phyloP scores from a whole-genome alignment of 2,888 invertebrate species.

The Brenthis hecate region DNA sequence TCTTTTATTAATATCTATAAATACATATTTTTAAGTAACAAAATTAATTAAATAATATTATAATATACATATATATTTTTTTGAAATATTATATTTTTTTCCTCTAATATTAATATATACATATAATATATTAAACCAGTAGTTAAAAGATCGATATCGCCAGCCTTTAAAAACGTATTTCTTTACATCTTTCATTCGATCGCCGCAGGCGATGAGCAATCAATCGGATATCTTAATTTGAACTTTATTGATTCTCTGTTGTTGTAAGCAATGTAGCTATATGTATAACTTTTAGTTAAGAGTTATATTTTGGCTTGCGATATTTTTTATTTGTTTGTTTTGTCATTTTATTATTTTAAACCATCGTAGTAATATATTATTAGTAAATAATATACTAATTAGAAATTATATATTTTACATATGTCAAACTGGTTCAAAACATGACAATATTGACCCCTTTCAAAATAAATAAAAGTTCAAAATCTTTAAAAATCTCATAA shows the following conservation, averaged over 20 bases:
- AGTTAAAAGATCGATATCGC: conserved; percentile 20
- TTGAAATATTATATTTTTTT: too few relatives aligned
- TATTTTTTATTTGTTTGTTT: not conserved
- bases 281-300: not conserved
- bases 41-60: too few relatives aligned
- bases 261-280: not conserved
- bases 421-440: not conserved
- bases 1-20: too few relatives aligned
- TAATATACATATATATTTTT: too few relatives aligned
- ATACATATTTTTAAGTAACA: too few relatives aligned
- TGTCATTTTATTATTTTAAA: not conserved
- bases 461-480: too few relatives aligned
- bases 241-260: conserved; percentile 43
- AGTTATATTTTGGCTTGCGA: not conserved
- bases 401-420: too few relatives aligned
- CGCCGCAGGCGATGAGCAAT: conserved; percentile 39
- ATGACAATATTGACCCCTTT: too few relatives aligned
- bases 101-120: not conserved
- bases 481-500: too few relatives aligned
- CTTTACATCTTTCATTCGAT: conserved; percentile 46
- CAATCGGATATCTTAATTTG: conserved; percentile 38
- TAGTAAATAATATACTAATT: too few relatives aligned
- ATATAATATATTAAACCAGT: not conserved
- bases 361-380: too few relatives aligned
- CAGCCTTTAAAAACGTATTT: conserved; percentile 30